phyloP scores from a whole-genome alignment of 1,140 invertebrate genomes.

The Drosophila sproati region DNA sequence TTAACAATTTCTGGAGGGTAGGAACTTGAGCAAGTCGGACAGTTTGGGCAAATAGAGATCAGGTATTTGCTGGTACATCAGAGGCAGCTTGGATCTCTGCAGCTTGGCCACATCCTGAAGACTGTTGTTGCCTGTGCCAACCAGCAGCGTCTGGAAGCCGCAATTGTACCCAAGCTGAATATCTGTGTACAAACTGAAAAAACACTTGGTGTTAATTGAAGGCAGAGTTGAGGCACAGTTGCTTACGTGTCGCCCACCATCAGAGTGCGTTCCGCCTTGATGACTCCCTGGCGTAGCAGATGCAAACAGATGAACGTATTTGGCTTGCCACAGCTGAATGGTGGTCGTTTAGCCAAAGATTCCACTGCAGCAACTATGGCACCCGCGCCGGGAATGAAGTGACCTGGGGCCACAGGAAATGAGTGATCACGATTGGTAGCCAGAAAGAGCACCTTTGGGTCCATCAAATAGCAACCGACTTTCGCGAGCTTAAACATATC shows the following conservation, averaged over 20 bases:
- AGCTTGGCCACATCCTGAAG: constrained; percentile 26
- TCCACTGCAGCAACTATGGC: constrained; percentile 39
- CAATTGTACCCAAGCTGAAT: constrained; percentile 65
- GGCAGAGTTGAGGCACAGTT: neutral
- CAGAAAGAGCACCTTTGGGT: constrained; percentile 36
- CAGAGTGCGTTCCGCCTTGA: constrained; percentile 55
- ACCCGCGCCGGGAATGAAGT: constrained; percentile 28
- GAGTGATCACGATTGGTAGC: constrained; percentile 57
- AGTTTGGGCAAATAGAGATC: constrained; percentile 49
- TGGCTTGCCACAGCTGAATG: constrained; percentile 62
- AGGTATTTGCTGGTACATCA: constrained; percentile 52
- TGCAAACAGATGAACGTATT: constrained; percentile 47
- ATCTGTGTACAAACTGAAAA: constrained; percentile 49
- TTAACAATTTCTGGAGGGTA: constrained; percentile 46
- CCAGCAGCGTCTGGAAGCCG: constrained; percentile 61
- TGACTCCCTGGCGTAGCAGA: constrained; percentile 40
- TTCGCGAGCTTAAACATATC: constrained; percentile 35
- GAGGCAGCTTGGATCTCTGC: constrained; percentile 30
- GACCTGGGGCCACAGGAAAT: neutral
- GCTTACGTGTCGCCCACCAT: constrained; percentile 65
- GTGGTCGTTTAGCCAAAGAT: constrained; percentile 29
- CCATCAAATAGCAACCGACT: constrained; percentile 42
- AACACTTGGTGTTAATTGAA: neutral
- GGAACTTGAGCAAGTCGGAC: constrained; percentile 49
- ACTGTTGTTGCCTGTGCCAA: constrained; percentile 54